A percentile compares a stretch with the other conserved stretches of the same genome.
phyloP scores from a whole-genome alignment of 2,888 invertebrate genomes.

The Himalopsyche anomala region DNA sequence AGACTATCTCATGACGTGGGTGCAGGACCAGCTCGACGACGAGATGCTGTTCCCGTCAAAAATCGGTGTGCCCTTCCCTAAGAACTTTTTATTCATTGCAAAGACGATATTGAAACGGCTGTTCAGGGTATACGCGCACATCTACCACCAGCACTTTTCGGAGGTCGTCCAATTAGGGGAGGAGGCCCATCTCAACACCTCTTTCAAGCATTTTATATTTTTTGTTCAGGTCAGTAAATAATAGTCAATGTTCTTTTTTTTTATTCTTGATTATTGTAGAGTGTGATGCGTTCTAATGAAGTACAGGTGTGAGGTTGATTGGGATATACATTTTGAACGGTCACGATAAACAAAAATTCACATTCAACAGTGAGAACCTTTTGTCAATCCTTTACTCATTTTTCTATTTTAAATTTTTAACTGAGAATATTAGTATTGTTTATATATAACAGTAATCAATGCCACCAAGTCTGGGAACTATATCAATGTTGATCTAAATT shows the following conservation, averaged over 20 bases:
- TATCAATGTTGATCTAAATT: no score
- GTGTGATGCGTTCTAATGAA: no score
- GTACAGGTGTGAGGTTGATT: no score
- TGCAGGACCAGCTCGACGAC: slow-evolving; percentile 99
- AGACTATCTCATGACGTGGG: slow-evolving; percentile 99
- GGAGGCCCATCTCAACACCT: slow-evolving; percentile 99
- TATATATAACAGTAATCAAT: no score
- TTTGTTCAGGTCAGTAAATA: slow-evolving; percentile 86
- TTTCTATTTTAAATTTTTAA: no score
- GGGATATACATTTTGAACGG: no score
- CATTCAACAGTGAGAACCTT: no score
- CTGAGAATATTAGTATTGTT: no score
- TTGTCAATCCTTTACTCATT: no score
- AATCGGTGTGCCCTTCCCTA: slow-evolving; percentile 98
- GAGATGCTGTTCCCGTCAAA: slow-evolving; percentile 99
- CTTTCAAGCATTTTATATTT: slow-evolving; percentile 99
- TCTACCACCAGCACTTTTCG: slow-evolving; percentile 99
- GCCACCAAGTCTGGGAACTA: no score
- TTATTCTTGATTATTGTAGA: background rate
- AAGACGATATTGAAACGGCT: slow-evolving; percentile 98
- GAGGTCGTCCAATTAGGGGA: slow-evolving; percentile 98
- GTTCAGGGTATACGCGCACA: slow-evolving; percentile 99
- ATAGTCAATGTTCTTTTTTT: background rate
- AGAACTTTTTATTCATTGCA: slow-evolving; percentile 96
- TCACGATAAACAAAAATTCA: no score